Evolutionary conservation across 1,140 invertebrate species (phyloP).

Genomic region (Musca vetustissima): DNA sequence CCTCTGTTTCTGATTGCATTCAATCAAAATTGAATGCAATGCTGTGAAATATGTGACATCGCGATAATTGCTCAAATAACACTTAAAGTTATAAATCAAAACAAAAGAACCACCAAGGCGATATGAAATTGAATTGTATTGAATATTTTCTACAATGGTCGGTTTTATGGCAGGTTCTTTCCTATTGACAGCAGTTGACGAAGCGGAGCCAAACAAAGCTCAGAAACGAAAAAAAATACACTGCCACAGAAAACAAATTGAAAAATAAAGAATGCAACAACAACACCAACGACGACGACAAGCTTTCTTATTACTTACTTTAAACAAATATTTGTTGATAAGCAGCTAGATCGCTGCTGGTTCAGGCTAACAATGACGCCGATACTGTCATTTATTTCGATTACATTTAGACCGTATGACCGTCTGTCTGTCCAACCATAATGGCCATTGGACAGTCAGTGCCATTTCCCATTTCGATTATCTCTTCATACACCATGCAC

Average conservation of each 20-base stretch:
- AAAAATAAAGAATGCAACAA: background rate
- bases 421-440: no score
- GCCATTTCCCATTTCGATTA: conserved; percentile 21
- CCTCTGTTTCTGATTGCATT: no score
- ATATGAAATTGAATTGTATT: background rate
- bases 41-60: background rate
- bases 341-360: background rate
- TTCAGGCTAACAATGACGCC: background rate
- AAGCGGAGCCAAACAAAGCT: no score
- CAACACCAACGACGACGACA: background rate
- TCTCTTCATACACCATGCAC: conserved; percentile 1
- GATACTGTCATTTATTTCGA: background rate
- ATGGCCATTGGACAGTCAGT: no score
- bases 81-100: conserved; percentile 12
- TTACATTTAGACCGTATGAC: no score
- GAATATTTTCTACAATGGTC: background rate
- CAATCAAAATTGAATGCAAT: conserved; percentile 1
- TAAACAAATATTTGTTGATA: conserved; percentile 13
- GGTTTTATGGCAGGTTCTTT: background rate
- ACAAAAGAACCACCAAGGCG: background rate
- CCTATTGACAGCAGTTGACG: background rate
- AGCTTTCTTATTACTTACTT: conserved; percentile 21
- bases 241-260: background rate
- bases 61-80: conserved; percentile 9
- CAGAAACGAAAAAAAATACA: no score